A percentile compares a stretch with the other conserved stretches of the same genome.
These are phyloP conservation scores for Dasyornis broadbenti DNA, from an alignment of 2,113 vertebrate genomes.

Conservation along the genomic window DNA sequence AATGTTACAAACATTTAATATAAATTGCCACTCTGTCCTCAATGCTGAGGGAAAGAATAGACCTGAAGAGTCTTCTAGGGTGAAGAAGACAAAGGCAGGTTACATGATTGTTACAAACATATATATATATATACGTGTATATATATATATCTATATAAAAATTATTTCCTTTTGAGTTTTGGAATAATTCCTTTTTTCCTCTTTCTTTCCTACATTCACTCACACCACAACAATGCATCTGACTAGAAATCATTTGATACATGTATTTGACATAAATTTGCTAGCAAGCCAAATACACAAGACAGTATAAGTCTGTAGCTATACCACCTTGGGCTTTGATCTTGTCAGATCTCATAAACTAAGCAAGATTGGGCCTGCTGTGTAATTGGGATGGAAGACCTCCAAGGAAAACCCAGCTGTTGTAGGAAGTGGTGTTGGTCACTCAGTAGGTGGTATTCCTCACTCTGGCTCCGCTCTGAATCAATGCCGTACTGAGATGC, in stretches of 20 bases:
- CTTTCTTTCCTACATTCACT: not conserved
- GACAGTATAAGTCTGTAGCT: slow-evolving; percentile 48
- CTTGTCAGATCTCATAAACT: slow-evolving; percentile 68
- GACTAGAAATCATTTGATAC: slow-evolving; percentile 38
- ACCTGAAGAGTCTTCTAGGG: not conserved
- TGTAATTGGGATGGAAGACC: slow-evolving; percentile 64
- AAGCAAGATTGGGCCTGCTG: slow-evolving; percentile 63
- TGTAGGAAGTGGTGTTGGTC: slow-evolving; percentile 57
- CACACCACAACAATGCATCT: not conserved
- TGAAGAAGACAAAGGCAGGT: not conserved
- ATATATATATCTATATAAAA: too few relatives aligned
- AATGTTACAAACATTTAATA: not conserved
- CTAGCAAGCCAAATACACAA: slow-evolving; percentile 56
- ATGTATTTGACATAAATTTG: slow-evolving; percentile 59
- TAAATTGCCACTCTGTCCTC: not conserved
- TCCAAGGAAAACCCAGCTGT: slow-evolving; percentile 66
- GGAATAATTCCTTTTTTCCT: not conserved
- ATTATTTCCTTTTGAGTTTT: not conserved
- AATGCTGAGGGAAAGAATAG: not conserved
- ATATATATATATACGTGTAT: too few relatives aligned
- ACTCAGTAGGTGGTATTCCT: slow-evolving; percentile 53
- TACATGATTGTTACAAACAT: not conserved
- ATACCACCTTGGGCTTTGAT: slow-evolving; percentile 63
- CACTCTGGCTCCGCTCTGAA: slow-evolving; percentile 1
- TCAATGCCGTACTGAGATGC: not conserved